Base-by-base conservation (phyloP, 2,888 invertebrate species). In the Leptinotarsa haldemani region DNA sequence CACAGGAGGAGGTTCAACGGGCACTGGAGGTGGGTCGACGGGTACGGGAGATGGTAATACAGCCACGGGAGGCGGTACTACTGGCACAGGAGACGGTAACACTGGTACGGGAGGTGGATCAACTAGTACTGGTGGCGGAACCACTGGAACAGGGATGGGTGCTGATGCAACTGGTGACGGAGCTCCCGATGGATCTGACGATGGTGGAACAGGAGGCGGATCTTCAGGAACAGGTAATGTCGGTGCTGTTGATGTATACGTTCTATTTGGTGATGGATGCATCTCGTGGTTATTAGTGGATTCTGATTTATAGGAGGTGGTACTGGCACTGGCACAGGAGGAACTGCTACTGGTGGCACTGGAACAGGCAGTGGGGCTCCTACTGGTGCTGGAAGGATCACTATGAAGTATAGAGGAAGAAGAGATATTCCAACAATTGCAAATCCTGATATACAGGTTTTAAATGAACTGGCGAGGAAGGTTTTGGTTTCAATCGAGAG, bases 401-500 rank as follows among this genome's bases (percentile, higher is more conserved):
- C 75, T 7, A 77, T 80, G 83, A 85, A 82, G 30, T 81, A 82
- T 65, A 75, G 65, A 84, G 87, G 74, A 87, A 76, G 64, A 22
- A 68, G 77, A 22, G 73, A 68, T n/a, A 85, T 52, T 81, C 79
- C 85, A n/a, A 76, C 74, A 4, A 76, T 77, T 5, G 80, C 82
- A 15, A 87, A 87, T 79, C 82, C 85, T 40, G 84, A 87, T 46
- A 87, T 85, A 79, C 82, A 86, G 68, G 87, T 87, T 61, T 78
- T 90, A 67, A 91, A 92, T 80, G 90, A 91, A 79, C 82, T 92
- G 61, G 88, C 91, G 1, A 88, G 89, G 78, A 87, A 89, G 68
- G 88, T 91, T 2, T 78, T 91, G 46, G 85, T 87, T 40, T 90
- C 91, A 3, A 90, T 92, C 50, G 91, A 92, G 81, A 87, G 90